Base-by-base conservation (phyloP, 2,888 invertebrate species). In the Saturnia pavonia region DNA sequence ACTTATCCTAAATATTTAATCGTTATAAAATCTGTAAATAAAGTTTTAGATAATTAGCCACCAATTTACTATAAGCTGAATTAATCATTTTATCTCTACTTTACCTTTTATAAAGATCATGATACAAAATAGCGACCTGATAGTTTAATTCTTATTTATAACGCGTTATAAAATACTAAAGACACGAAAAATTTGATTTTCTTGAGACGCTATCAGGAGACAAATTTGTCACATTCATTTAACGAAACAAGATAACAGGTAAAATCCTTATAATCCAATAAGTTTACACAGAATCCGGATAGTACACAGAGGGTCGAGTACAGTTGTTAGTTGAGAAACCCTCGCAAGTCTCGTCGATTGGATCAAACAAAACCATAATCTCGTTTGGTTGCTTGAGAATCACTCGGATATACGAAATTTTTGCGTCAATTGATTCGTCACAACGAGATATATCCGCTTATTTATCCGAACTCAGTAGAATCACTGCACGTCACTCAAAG, bases 291-390 rank as follows among this genome's bases (percentile, higher is more conserved):
- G 79, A 74, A 81, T 80, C 78, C 72, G 79, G 78, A 78, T 69
- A 77, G 75, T 77, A 73, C 76, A 77, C 74, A 76, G 78, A 76
- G 77, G 77, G 75, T 80, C 78, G 78, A 78, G 77, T 78, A 77
- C 79, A 80, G 78, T 81, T 83, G 81, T 82, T 80, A 77, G 80
- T 82, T 81, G 82, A 27, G 76, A 75, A 78, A 78, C 75, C 78
- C 75, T 77, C 75, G 72, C 78, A 72, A 76, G 70, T 76, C 76
- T 73, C 72, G 68, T 71, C 79, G 77, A 82, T 81, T 81, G 83
- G 81, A 81, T 83, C 80, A 79, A 78, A 78, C 78, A 80, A 80
- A 81, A 77, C 79, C 77, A 81, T 80, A 81, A 81, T 81, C 80
- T 80, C 19, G 82, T 71, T 63, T 42, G 19, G 9, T 51, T 7